phyloP scores from a whole-genome alignment of 2,797 vertebrate genomes.

The Momotus momota region DNA sequence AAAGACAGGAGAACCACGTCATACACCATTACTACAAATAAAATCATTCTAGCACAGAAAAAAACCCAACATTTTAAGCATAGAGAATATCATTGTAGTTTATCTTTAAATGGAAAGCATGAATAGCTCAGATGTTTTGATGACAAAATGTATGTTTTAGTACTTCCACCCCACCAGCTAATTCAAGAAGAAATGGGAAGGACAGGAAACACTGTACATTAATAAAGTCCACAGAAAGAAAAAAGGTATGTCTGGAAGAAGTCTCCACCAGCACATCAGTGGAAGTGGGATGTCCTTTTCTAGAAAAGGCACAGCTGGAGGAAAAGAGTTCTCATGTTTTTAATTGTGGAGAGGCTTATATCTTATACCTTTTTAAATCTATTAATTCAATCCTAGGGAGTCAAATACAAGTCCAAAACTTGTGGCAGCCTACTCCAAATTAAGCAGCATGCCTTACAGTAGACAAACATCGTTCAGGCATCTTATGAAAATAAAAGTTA shows the following conservation, averaged over 20 bases:
- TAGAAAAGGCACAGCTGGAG: background rate
- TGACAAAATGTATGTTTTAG: constrained; percentile 6
- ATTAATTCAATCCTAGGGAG: background rate
- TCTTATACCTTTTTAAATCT: background rate
- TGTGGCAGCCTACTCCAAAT: background rate
- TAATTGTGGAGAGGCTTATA: background rate
- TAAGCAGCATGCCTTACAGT: background rate
- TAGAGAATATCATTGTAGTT: background rate
- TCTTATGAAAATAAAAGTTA: background rate
- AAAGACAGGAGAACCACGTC: constrained; percentile 23
- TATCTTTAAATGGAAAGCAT: constrained; percentile 7
- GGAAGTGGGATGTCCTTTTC: background rate
- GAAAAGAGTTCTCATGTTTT: background rate
- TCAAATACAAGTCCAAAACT: background rate
- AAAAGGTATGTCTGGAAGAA: background rate
- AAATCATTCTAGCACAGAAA: constrained; percentile 6
- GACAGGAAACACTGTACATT: background rate
- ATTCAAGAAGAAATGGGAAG: background rate
- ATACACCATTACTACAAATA: constrained; percentile 37
- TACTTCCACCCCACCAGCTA: background rate
- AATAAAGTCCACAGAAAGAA: background rate
- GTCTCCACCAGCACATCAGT: background rate
- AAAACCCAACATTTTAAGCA: background rate
- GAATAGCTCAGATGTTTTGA: background rate
- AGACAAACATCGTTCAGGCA: background rate